A percentile compares a stretch with the other conserved stretches of the same genome.
phyloP scores from a whole-genome alignment of 2,113 vertebrate species.

The human region DNA sequence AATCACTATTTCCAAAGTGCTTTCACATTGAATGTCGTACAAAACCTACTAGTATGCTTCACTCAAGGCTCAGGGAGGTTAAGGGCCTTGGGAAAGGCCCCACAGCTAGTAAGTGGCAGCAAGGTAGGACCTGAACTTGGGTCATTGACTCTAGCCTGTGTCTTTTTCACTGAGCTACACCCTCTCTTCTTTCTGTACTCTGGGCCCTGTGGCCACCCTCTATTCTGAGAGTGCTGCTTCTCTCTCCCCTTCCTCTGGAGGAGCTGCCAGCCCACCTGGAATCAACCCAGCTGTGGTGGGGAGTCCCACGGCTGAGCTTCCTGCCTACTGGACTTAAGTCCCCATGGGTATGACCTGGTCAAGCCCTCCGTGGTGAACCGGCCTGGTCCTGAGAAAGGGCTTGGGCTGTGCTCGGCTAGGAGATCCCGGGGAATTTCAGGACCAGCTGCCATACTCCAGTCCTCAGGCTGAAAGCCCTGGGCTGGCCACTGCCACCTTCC shows the following conservation, averaged over 20 bases:
- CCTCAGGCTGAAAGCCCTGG: background rate
- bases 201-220: background rate
- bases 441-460: background rate
- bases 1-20: background rate
- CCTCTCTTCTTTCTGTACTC: background rate
- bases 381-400: background rate
- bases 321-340: background rate
- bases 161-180: background rate
- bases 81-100: background rate
- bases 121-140: background rate
- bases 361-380: background rate
- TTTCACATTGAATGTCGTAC: background rate
- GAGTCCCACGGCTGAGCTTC: background rate
- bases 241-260: background rate
- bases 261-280: background rate
- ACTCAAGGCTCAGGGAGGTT: background rate
- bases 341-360: background rate
- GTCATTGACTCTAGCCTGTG: fast-evolving
- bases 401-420: background rate
- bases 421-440: background rate
- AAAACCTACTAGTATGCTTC: background rate
- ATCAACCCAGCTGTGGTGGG: background rate
- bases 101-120: background rate
- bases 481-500: background rate
- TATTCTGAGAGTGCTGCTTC: background rate